Percentiles rank a stretch among this genome's conserved stretches.
Conservation (phyloP, 2,113 vertebrate genomes). For the Sinocyclocheilus grahami region DNA sequence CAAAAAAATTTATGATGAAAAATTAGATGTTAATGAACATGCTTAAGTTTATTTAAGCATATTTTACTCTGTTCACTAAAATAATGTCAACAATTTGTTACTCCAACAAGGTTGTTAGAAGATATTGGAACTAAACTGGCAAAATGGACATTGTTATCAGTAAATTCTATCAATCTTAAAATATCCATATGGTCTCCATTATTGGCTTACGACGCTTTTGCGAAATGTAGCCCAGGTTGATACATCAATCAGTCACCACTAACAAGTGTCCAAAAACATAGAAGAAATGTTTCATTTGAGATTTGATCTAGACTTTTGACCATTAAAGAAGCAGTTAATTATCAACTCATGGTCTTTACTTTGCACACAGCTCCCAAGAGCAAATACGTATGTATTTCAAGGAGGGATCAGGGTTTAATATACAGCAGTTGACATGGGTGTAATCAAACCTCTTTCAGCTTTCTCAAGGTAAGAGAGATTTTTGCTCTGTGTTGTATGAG, state of each 20-base stretch:
- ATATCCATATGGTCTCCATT: too few species aligned
- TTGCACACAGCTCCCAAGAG: background rate
- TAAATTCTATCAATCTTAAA: too few species aligned
- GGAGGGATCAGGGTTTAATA: slow-evolving; percentile 14
- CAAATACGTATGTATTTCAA: background rate
- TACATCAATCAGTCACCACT: too few species aligned
- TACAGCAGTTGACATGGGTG: background rate
- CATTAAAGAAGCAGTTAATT: slow-evolving; percentile 7
- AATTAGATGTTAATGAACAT: background rate
- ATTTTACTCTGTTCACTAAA: too few species aligned
- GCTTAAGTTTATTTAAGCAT: background rate
- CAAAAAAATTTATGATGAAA: too few species aligned
- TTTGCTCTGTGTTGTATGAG: background rate
- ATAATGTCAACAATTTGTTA: too few species aligned
- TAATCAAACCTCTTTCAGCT: background rate
- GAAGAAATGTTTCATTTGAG: background rate
- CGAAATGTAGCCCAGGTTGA: too few species aligned
- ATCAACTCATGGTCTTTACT: slow-evolving; percentile 5
- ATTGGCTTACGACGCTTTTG: background rate
- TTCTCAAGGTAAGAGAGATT: slow-evolving; percentile 22
- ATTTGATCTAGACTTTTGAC: slow-evolving; percentile 21
- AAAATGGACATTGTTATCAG: background rate
- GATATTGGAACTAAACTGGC: too few species aligned
- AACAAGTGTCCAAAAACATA: background rate
- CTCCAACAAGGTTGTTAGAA: too few species aligned